Evolutionary conservation across 2,888 invertebrate genomes (phyloP).

Genomic region (Pimpla rufipes): DNA sequence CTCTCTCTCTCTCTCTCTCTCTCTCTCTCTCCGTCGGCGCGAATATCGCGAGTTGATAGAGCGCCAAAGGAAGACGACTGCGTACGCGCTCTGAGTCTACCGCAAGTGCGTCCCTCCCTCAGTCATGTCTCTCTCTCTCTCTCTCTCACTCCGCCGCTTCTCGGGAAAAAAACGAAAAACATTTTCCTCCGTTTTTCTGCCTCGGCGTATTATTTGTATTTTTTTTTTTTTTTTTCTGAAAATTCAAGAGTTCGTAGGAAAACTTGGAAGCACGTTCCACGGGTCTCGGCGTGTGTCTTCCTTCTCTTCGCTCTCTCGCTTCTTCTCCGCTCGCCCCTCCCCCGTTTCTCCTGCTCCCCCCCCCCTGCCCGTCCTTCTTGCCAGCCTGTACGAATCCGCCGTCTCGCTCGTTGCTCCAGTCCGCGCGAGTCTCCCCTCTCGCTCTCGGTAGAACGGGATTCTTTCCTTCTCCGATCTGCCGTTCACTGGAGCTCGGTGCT

Average conservation of each 20-base stretch:
- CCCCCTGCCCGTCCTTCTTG: background rate
- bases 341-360: conserved; percentile 43
- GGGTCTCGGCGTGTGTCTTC: conserved; percentile 69
- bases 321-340: conserved; percentile 47
- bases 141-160: background rate
- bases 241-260: conserved; percentile 77
- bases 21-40: background rate
- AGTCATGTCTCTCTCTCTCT: background rate
- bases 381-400: conserved; percentile 48
- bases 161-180: conserved; percentile 4
- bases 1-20: too few relatives aligned
- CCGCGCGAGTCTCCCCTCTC: conserved; percentile 68
- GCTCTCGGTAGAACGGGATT: conserved; percentile 82
- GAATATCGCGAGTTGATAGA: conserved; percentile 9
- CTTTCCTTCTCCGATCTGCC: conserved; percentile 82
- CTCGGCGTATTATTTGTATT: too few relatives aligned
- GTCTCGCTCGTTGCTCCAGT: conserved; percentile 65
- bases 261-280: conserved; percentile 75
- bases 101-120: background rate
- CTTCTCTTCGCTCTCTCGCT: conserved; percentile 53
- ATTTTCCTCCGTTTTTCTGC: conserved; percentile 28
- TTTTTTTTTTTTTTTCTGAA: conserved; percentile 72
- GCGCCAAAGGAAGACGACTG: conserved; percentile 7
- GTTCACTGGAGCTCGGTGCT: conserved; percentile 77
- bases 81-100: background rate